A percentile compares a stretch with the other conserved stretches of the same genome.
Evolutionary conservation across 1,140 invertebrate genomes (phyloP).

Genomic region (Anastatus disparis): DNA sequence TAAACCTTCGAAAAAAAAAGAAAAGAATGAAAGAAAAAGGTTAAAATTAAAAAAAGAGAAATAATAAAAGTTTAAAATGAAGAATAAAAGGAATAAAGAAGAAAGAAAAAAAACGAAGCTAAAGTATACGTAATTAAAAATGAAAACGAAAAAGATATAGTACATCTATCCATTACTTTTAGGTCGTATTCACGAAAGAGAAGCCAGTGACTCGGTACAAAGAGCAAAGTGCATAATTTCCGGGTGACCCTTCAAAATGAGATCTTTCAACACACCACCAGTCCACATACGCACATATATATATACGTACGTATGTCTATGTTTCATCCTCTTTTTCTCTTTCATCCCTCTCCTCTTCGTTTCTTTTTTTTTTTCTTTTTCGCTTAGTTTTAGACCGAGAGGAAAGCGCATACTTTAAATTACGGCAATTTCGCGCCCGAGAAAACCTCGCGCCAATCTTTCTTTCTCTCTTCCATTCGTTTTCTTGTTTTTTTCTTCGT

Average conservation of each 20-base stretch:
- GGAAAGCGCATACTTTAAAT: not conserved
- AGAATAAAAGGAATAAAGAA: too few species aligned
- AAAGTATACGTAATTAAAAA: not conserved
- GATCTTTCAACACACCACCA: not conserved
- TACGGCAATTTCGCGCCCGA: conserved; percentile 19
- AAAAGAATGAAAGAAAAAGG: too few species aligned
- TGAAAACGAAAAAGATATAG: not conserved
- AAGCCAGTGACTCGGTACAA: not conserved
- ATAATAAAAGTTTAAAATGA: too few species aligned
- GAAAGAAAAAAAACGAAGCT: too few species aligned
- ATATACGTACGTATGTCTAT: not conserved
- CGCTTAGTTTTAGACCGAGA: not conserved
- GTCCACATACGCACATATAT: not conserved
- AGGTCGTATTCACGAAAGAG: not conserved
- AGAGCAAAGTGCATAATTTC: conserved; percentile 12
- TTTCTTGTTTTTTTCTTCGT: not conserved
- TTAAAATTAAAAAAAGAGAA: too few species aligned
- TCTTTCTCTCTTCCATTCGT: not conserved
- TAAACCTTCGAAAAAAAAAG: too few species aligned
- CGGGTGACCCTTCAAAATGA: conserved; percentile 15
- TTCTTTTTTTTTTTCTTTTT: not conserved
- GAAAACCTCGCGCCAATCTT: not conserved
- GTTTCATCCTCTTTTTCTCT: not conserved
- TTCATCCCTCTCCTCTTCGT: not conserved
- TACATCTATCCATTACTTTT: not conserved